Percentiles rank a stretch among this genome's conserved stretches.
These are phyloP conservation scores for Sycophila sp. DNA, from an alignment of 1,140 invertebrate species.

Conservation along the genomic window DNA sequence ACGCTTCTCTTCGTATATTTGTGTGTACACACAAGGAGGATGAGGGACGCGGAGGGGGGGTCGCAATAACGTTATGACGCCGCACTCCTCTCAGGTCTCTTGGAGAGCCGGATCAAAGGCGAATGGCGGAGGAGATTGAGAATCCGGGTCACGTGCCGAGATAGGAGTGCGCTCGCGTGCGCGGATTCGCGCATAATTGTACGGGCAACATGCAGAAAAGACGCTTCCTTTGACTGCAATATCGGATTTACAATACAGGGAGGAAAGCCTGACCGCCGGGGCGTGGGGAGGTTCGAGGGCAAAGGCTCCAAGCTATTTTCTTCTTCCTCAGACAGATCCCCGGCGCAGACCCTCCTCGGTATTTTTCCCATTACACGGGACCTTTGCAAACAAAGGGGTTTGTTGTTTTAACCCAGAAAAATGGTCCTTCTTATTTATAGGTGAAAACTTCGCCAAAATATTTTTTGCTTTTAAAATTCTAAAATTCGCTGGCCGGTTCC, in stretches of 20 bases:
- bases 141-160: slow-evolving; percentile 31
- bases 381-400: slow-evolving; percentile 12
- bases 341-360: neutral
- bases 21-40: neutral
- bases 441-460: no score
- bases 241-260: slow-evolving; percentile 25
- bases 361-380: slow-evolving; percentile 17
- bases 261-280: neutral
- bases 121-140: slow-evolving; percentile 1
- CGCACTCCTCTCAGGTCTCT: neutral
- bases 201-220: slow-evolving; percentile 43
- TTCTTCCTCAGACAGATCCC: neutral
- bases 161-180: no score
- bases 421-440: neutral
- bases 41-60: neutral
- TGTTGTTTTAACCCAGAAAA: neutral
- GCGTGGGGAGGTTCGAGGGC: neutral
- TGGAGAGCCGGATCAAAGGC: slow-evolving; percentile 22
- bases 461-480: no score
- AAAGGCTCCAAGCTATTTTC: neutral
- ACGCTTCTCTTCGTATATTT: neutral
- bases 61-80: slow-evolving; percentile 1
- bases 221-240: slow-evolving; percentile 43
- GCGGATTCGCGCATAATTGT: slow-evolving; percentile 47
- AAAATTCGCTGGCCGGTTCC: no score